These are phyloP conservation scores for Drosophila demipolita DNA, from an alignment of 2,888 invertebrate species.

Conservation along the genomic window DNA sequence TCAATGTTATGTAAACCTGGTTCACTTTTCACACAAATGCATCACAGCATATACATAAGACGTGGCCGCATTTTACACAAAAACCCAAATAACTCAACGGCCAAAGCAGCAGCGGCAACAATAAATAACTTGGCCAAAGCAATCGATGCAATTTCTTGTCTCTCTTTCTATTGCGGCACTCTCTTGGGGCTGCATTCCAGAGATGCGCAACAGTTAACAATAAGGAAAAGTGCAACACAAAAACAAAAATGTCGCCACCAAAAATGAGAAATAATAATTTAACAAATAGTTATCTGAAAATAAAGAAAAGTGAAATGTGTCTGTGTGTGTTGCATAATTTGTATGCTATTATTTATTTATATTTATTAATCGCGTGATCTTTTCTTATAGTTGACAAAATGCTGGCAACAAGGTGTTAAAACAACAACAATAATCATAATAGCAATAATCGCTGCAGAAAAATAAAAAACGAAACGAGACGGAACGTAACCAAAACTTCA, in stretches of 20 bases:
- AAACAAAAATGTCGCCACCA: conserved; percentile 41
- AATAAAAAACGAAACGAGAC: conserved; percentile 30
- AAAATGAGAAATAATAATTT: conserved; percentile 39
- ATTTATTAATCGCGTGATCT: conserved; percentile 37
- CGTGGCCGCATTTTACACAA: conserved; percentile 71
- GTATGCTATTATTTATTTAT: conserved; percentile 29
- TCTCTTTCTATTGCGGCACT: conserved; percentile 19
- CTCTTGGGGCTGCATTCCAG: conserved; percentile 65
- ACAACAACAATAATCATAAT: conserved; percentile 54
- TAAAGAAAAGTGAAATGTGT: conserved; percentile 50
- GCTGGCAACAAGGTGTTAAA: conserved; percentile 64
- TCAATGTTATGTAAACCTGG: conserved; percentile 81
- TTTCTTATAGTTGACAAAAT: conserved; percentile 57
- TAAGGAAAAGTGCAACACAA: conserved; percentile 61
- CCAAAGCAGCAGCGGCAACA: conserved; percentile 51
- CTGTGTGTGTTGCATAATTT: conserved; percentile 37
- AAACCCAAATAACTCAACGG: conserved; percentile 76
- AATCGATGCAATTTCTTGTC: conserved; percentile 72
- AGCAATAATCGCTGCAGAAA: conserved; percentile 36
- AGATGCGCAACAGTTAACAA: conserved; percentile 71
- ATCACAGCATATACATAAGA: conserved; percentile 67
- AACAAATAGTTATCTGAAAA: conserved; percentile 12
- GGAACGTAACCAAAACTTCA: conserved; percentile 35
- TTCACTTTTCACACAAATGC: conserved; percentile 75
- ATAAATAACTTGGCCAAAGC: conserved; percentile 68